Base-by-base conservation (phyloP, 2,113 vertebrate species). In the Pelecanus crispus region DNA sequence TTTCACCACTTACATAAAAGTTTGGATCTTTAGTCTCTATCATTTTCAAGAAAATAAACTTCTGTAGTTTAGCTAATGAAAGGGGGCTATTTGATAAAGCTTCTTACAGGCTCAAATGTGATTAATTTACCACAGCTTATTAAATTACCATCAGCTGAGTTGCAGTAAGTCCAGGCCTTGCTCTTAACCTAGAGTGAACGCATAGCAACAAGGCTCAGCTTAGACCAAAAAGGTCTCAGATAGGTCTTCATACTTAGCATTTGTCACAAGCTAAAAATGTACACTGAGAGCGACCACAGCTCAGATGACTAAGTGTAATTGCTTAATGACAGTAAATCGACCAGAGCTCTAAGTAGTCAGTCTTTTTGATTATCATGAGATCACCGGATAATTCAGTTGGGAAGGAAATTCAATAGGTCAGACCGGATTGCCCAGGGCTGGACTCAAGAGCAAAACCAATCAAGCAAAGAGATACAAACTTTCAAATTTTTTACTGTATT, bases 361-460 rank as follows among this genome's bases (percentile, higher is more conserved):
- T 62, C 53, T 49, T 96, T 70, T 8, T 77, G 74, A 94, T 94
- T 73, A 88, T 53, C 74, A 29, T 19, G 47, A 95, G 75, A 94
- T 86, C 65, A 91, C 56, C 81, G 52, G 52, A 65, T 75, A 94
- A 84, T 72, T 74, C 32, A 61, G 12, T 11, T 44, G 61, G 40
- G 81, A 80, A 91, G 49, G 66, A 89, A 91, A 92, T 89, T 94
- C 90, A 93, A 50, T 77, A 95, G 78, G 81, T 90, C 94, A 95
- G 40, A 94, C 17, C 3, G 1, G 40, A 26, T 38, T 94, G 66
- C 49, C n/a, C 40, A 45, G 61, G 47, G 68, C 52, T 65, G n/a
- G 53, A 78, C 28, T 38, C 8, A n/a, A 70, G 10, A 90, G 26
- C 18, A 94, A 95, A 83, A 92, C 15, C 38, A 85, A 92, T 31